These are phyloP conservation scores for Acanthisitta chloris DNA, from an alignment of 2,113 vertebrate genomes.

Conservation along the genomic window DNA sequence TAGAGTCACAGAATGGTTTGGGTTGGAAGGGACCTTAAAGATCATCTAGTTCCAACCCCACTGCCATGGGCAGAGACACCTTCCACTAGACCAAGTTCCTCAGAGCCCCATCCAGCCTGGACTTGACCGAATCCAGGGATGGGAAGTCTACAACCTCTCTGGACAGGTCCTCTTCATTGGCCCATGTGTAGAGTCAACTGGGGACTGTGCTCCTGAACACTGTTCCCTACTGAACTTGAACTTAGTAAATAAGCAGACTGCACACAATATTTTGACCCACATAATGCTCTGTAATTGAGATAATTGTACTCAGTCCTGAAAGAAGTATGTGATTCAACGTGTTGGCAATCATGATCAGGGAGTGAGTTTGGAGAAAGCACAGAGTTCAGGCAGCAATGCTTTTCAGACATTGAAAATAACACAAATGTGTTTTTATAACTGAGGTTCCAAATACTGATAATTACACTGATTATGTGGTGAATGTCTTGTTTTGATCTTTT, in stretches of 20 bases:
- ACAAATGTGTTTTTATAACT: background rate
- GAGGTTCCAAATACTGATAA: background rate
- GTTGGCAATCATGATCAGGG: background rate
- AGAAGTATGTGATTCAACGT: background rate
- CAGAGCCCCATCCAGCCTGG: background rate
- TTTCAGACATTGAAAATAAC: background rate
- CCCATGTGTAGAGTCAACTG: background rate
- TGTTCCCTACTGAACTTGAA: background rate
- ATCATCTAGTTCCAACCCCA: background rate
- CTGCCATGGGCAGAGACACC: background rate
- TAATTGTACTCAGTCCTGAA: background rate
- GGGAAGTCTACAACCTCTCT: background rate
- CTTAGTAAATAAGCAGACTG: background rate
- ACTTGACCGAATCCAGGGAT: background rate
- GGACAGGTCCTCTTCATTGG: background rate
- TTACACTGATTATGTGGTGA: background rate
- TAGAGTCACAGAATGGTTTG: background rate
- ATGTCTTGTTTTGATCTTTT: constrained; percentile 6
- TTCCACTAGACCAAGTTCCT: background rate
- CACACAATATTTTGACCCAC: background rate
- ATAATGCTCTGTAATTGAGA: background rate
- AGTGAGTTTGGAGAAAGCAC: background rate
- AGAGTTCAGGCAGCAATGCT: background rate
- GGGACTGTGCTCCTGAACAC: background rate
- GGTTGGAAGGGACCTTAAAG: background rate